Evolutionary conservation across 2,113 vertebrate species (phyloP).

Genomic region (Spizaetus ornatus): DNA sequence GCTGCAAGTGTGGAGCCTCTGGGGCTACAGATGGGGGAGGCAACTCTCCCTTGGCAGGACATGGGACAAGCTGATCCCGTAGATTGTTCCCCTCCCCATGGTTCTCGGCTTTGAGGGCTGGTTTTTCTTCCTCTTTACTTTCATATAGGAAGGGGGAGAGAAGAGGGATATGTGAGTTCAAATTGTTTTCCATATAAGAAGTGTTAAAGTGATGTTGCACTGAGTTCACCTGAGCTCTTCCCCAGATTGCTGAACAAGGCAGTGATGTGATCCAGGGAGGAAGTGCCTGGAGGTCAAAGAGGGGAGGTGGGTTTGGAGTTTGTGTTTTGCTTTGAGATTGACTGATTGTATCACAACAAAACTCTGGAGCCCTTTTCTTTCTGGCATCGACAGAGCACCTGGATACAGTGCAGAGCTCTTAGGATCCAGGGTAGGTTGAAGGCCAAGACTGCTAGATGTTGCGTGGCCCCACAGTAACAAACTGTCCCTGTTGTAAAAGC

Average conservation of each 20-base stretch:
- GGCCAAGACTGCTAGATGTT: neutral
- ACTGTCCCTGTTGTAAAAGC: neutral
- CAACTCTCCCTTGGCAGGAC: neutral
- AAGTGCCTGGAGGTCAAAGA: neutral
- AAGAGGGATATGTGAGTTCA: neutral
- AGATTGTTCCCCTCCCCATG: rapidly evolving
- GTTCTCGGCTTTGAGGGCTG: neutral
- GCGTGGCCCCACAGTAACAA: neutral
- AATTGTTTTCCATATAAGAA: neutral
- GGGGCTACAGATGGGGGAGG: neutral
- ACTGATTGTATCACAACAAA: neutral
- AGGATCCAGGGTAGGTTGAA: neutral
- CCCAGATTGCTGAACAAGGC: neutral
- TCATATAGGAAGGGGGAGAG: rapidly evolving
- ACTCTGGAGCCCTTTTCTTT: neutral
- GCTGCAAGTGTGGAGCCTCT: neutral
- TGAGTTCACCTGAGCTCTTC: neutral
- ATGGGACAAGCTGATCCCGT: rapidly evolving
- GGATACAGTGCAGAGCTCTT: neutral
- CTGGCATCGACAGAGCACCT: rapidly evolving
- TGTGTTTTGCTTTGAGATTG: neutral
- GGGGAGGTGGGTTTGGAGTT: neutral
- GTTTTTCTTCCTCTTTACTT: neutral
- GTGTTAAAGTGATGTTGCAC: neutral
- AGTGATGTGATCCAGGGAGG: neutral